Percentiles rank a stretch among this genome's conserved stretches.
These are phyloP conservation scores for Macrotrachela quadricornifera DNA, from an alignment of 1,140 invertebrate genomes.

Conservation along the genomic window DNA sequence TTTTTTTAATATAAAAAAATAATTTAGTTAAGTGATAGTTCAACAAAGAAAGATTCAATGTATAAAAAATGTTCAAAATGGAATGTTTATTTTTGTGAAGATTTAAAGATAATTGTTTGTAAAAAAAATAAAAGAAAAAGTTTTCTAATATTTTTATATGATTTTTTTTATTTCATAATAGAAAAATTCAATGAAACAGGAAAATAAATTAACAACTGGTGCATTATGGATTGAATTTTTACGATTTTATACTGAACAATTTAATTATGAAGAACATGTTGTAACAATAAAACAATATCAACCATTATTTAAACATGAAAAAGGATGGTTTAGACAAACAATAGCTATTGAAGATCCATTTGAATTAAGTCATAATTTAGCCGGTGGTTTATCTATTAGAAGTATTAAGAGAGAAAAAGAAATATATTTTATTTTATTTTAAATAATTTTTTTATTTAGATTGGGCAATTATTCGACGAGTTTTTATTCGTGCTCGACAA, in stretches of 20 bases:
- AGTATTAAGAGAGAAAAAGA: too few relatives aligned
- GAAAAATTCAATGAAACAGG: slow-evolving; percentile 31
- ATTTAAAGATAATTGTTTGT: slow-evolving; percentile 18
- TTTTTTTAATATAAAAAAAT: too few relatives aligned
- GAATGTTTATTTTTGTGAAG: slow-evolving; percentile 33
- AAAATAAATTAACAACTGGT: slow-evolving; percentile 20
- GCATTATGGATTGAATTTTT: slow-evolving; percentile 37
- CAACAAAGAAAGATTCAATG: slow-evolving; percentile 9
- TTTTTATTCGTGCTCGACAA: too few relatives aligned
- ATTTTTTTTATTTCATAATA: slow-evolving; percentile 23
- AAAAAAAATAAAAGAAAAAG: slow-evolving; percentile 8
- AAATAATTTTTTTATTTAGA: too few relatives aligned
- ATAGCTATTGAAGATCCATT: slow-evolving; percentile 45
- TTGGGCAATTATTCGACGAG: too few relatives aligned
- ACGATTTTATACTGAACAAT: slow-evolving; percentile 37
- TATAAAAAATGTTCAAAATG: slow-evolving; percentile 28
- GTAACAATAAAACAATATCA: slow-evolving; percentile 33
- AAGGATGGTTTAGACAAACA: slow-evolving; percentile 36
- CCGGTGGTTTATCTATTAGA: slow-evolving; percentile 35
- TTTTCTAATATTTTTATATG: too few relatives aligned
- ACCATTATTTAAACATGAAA: slow-evolving; percentile 34
- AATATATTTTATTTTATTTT: slow-evolving; percentile 2
- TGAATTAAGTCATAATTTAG: slow-evolving; percentile 38
- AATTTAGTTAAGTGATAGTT: too few relatives aligned
- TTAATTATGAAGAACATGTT: slow-evolving; percentile 35